phyloP scores from a whole-genome alignment of 2,888 invertebrate genomes.

The Liopterus haemorrhoidalis region DNA sequence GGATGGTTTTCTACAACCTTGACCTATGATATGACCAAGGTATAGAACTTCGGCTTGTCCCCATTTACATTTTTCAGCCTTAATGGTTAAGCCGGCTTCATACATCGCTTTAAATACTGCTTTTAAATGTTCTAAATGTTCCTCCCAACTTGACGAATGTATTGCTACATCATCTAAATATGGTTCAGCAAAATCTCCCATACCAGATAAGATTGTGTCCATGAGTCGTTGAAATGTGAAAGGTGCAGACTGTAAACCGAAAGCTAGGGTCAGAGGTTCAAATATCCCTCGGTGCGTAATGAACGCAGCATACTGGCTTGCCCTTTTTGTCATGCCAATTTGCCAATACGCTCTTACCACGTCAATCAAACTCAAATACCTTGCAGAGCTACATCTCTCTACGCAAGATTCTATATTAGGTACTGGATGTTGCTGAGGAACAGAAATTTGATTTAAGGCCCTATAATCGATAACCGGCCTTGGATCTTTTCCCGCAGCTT shows the following conservation, averaged over 20 bases:
- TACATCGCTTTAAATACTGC: constrained; percentile 1
- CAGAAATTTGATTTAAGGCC: constrained; percentile 5
- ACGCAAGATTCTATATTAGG: constrained; percentile 8
- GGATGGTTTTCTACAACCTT: no score
- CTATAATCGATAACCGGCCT: constrained; percentile 2
- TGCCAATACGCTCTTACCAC: constrained; percentile 10
- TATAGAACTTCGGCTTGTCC: no score
- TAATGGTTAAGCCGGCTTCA: constrained; percentile 3
- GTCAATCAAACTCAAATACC: constrained; percentile 7
- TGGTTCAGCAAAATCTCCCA: constrained; percentile 2
- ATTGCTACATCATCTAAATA: constrained; percentile 8
- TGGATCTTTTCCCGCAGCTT: constrained; percentile 3
- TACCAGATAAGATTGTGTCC: constrained; percentile 1
- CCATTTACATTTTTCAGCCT: no score
- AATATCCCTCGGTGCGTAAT: no score
- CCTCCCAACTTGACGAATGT: constrained; percentile 4
- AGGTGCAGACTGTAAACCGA: constrained; percentile 3
- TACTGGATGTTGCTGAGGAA: constrained; percentile 12
- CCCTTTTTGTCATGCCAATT: constrained; percentile 6
- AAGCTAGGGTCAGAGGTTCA: no score
- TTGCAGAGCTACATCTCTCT: constrained; percentile 2
- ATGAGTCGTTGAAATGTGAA: not conserved
- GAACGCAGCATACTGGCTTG: not conserved
- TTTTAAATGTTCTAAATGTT: constrained; percentile 7
- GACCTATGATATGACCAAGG: no score